phyloP scores from a whole-genome alignment of 2,113 vertebrate species.

The Brachypodius melanocephalos region DNA sequence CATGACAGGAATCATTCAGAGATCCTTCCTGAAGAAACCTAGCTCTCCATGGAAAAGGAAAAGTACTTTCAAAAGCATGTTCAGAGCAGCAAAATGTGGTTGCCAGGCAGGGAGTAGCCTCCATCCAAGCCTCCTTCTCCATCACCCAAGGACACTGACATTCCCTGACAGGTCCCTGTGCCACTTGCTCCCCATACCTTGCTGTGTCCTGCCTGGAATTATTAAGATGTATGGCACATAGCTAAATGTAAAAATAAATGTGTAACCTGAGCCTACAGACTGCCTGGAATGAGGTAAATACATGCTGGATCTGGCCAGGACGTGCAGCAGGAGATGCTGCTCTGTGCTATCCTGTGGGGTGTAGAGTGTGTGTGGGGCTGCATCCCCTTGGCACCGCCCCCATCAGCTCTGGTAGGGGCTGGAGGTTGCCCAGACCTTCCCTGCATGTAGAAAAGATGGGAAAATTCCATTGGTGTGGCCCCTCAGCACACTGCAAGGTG shows the following conservation, averaged over 20 bases:
- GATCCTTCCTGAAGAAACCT: not conserved
- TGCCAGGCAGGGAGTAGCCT: not conserved
- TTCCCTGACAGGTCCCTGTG: not conserved
- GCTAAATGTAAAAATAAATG: not conserved
- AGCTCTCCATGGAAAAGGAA: not conserved
- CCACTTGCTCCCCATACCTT: not conserved
- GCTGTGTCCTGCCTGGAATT: not conserved
- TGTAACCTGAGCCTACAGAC: not conserved
- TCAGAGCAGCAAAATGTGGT: not conserved
- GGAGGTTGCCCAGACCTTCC: not conserved
- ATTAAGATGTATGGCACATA: not conserved
- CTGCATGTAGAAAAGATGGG: fast-evolving
- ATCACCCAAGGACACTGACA: not conserved
- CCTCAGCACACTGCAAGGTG: not conserved
- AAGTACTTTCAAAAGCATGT: not conserved
- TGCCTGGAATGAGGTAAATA: not conserved
- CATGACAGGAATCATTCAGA: not conserved
- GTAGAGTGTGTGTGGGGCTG: not conserved
- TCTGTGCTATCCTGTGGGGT: not conserved
- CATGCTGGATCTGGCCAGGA: fast-evolving
- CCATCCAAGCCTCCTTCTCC: not conserved
- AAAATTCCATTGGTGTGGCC: fast-evolving
- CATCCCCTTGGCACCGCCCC: too few species aligned
- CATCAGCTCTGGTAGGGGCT: not conserved
- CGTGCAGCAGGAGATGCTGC: not conserved